A percentile compares a stretch with the other conserved stretches of the same genome.
Conservation (phyloP, 2,113 vertebrate genomes). For the Chloropsis hardwickii region DNA sequence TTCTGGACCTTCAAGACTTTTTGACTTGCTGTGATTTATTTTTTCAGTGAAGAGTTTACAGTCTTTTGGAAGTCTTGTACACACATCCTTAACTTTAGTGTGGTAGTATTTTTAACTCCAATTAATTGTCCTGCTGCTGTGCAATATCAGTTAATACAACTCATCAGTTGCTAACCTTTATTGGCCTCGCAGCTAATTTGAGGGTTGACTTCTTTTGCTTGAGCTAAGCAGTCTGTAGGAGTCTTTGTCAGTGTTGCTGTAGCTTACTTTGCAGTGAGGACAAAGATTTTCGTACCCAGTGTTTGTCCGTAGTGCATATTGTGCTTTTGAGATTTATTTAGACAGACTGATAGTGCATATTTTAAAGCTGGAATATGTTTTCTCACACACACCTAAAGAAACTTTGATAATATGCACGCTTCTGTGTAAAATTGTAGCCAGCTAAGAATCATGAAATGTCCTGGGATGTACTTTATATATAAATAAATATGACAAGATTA, state of each 20-base stretch:
- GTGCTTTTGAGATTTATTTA: neutral
- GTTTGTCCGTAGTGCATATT: neutral
- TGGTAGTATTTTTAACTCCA: neutral
- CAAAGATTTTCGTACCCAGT: neutral
- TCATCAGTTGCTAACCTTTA: neutral
- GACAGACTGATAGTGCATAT: fast-evolving
- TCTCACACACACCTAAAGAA: neutral
- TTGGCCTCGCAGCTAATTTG: neutral
- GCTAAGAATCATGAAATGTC: neutral
- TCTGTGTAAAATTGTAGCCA: neutral
- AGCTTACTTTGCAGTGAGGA: neutral
- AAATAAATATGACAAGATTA: neutral
- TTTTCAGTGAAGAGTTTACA: neutral
- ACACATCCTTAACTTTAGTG: neutral
- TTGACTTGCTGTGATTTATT: neutral
- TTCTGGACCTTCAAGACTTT: neutral
- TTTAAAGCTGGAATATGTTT: neutral
- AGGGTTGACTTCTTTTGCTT: neutral
- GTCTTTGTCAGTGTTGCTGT: neutral
- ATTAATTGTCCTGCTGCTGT: neutral
- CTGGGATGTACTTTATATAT: neutral
- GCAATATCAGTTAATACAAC: neutral
- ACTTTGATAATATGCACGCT: neutral
- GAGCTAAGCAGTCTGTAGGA: neutral
- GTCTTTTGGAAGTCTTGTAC: neutral